Conservation (phyloP, 2,113 vertebrate species). For the Gasterosteus nipponicus region DNA sequence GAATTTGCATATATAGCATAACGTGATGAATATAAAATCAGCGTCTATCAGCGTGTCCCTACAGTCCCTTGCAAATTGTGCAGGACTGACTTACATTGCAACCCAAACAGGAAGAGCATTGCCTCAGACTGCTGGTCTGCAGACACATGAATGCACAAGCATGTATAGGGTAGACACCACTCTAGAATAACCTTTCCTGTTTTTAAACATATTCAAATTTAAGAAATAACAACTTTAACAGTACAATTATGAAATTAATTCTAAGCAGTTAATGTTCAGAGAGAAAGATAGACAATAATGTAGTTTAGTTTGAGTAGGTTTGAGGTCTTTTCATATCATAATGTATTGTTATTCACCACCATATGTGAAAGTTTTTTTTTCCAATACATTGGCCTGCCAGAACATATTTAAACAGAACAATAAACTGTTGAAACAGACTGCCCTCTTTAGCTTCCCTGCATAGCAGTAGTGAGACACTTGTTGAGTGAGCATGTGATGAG, state of each 20-base stretch:
- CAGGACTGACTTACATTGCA: conserved; percentile 50
- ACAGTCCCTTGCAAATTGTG: conserved; percentile 57
- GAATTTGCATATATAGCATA: not conserved
- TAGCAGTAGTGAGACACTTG: conserved; percentile 10
- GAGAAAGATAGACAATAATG: conserved; percentile 1
- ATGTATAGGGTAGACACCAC: conserved; percentile 27
- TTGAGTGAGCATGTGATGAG: conserved; percentile 1
- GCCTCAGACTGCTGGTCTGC: conserved; percentile 54
- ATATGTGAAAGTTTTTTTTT: conserved; percentile 23
- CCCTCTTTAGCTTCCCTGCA: conserved; percentile 1
- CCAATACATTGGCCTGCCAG: not conserved
- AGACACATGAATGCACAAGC: conserved; percentile 43
- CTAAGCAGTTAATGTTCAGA: not conserved
- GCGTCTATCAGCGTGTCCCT: conserved; percentile 10
- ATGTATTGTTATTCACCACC: not conserved
- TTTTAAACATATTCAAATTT: conserved; percentile 26
- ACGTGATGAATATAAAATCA: not conserved
- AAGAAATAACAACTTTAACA: conserved; percentile 17
- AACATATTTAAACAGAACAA: conserved; percentile 18
- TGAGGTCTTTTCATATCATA: not conserved
- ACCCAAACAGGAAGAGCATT: conserved; percentile 69
- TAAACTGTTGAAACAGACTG: conserved; percentile 4
- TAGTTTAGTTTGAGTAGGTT: not conserved
- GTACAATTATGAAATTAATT: not conserved
- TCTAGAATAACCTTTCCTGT: conserved; percentile 58